A percentile compares a stretch with the other conserved stretches of the same genome.
phyloP scores from a whole-genome alignment of 2,113 vertebrate genomes.

The Euleptes europaea region DNA sequence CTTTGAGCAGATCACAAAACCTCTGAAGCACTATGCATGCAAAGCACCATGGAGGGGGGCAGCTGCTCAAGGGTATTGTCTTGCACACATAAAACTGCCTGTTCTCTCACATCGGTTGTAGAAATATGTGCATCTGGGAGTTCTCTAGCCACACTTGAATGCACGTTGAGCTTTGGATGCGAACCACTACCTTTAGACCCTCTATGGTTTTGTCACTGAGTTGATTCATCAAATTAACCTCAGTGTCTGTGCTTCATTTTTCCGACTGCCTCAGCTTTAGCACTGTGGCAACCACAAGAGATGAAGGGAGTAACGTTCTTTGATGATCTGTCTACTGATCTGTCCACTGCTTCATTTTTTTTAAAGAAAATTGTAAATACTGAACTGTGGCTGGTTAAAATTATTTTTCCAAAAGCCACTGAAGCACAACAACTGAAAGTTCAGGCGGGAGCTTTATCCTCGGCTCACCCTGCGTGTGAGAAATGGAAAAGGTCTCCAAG shows the following conservation, averaged over 20 bases:
- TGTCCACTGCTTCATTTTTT: not conserved
- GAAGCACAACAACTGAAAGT: slow-evolving; percentile 37
- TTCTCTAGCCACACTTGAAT: not conserved
- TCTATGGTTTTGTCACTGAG: not conserved
- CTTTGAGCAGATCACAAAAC: not conserved
- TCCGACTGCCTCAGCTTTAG: not conserved
- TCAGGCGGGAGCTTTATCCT: slow-evolving; percentile 11
- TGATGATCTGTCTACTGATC: not conserved
- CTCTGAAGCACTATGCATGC: not conserved
- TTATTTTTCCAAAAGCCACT: not conserved
- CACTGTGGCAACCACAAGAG: not conserved
- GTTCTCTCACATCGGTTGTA: not conserved
- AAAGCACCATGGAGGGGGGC: not conserved
- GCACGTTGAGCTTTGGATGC: not conserved
- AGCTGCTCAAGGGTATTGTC: not conserved
- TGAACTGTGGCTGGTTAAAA: not conserved
- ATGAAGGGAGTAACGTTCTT: not conserved
- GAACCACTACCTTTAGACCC: not conserved
- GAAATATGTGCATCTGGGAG: too few species aligned
- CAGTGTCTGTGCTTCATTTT: not conserved
- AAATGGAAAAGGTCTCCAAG: slow-evolving; percentile 31
- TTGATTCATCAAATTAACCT: not conserved
- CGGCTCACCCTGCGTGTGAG: not conserved
- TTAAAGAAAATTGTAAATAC: not conserved
- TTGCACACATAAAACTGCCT: not conserved